Conservation (phyloP, 1,140 invertebrate species). For the Hylaeus anthracinus region DNA sequence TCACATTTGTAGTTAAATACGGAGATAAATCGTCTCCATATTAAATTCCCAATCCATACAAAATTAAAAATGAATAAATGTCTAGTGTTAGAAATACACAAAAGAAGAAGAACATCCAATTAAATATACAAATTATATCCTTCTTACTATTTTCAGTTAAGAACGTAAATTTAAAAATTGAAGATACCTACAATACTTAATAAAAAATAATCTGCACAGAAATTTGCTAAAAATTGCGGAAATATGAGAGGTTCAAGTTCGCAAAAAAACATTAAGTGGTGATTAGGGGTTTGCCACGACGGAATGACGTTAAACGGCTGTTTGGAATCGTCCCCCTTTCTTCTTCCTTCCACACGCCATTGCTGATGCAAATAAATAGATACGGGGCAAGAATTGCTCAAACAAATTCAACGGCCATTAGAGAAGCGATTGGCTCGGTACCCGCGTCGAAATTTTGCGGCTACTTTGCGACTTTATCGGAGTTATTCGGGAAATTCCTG, state of each 20-base stretch:
- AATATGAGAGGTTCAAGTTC: constrained; percentile 53
- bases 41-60: too few species aligned
- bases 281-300: constrained; percentile 42
- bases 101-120: too few species aligned
- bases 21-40: too few species aligned
- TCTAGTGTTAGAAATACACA: too few species aligned
- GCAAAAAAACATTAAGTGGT: constrained; percentile 54
- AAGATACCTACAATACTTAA: too few species aligned
- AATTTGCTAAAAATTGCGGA: constrained; percentile 60
- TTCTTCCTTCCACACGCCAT: constrained; percentile 8
- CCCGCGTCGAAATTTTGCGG: background rate
- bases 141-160: too few species aligned
- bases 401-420: constrained; percentile 28
- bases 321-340: background rate
- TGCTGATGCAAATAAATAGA: constrained; percentile 35
- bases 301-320: constrained; percentile 48
- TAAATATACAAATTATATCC: too few species aligned
- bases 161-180: constrained; percentile 44
- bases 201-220: background rate
- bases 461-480: constrained; percentile 21
- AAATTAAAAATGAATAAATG: too few species aligned
- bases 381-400: constrained; percentile 31
- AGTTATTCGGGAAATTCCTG: background rate
- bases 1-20: too few species aligned
- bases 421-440: background rate